Percentiles rank a stretch among this genome's conserved stretches.
phyloP scores from a whole-genome alignment of 2,113 vertebrate genomes.

The Macaca nemestrina region DNA sequence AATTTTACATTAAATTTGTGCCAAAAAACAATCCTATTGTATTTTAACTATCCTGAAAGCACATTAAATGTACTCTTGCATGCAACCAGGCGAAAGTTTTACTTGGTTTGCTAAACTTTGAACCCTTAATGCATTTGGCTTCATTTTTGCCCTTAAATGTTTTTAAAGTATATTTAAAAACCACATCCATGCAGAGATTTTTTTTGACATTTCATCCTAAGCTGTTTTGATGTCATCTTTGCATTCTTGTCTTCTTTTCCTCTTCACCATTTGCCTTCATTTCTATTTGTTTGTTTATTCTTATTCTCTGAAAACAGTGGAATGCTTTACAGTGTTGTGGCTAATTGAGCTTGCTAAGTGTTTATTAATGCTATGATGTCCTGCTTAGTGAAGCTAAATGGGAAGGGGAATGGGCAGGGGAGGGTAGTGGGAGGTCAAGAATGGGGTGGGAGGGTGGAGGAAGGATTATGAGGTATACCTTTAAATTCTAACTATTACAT shows the following conservation, averaged over 20 bases:
- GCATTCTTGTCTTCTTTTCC: constrained; percentile 68
- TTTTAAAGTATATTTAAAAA: constrained; percentile 77
- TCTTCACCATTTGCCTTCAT: constrained; percentile 80
- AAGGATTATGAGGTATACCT: constrained; percentile 85
- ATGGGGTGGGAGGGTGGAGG: not conserved
- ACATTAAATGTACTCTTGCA: constrained; percentile 68
- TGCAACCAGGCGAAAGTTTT: constrained; percentile 56
- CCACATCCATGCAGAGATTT: constrained; percentile 90
- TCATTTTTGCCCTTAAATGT: constrained; percentile 67
- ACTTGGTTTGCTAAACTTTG: constrained; percentile 64
- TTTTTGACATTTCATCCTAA: constrained; percentile 83
- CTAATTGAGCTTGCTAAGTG: constrained; percentile 89
- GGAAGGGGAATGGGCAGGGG: constrained; percentile 27
- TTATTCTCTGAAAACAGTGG: constrained; percentile 81
- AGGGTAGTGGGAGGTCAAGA: not conserved
- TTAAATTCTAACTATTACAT: constrained; percentile 43
- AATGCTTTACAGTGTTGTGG: constrained; percentile 88
- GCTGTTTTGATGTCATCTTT: constrained; percentile 81
- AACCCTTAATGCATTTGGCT: constrained; percentile 71
- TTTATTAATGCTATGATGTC: constrained; percentile 80
- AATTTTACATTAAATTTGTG: constrained; percentile 59
- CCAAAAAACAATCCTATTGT: constrained; percentile 39
- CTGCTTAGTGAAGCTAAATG: constrained; percentile 76
- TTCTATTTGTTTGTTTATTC: constrained; percentile 78
- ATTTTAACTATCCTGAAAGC: constrained; percentile 51